phyloP scores from a whole-genome alignment of 1,140 invertebrate genomes.

The Cephus cinctus region DNA sequence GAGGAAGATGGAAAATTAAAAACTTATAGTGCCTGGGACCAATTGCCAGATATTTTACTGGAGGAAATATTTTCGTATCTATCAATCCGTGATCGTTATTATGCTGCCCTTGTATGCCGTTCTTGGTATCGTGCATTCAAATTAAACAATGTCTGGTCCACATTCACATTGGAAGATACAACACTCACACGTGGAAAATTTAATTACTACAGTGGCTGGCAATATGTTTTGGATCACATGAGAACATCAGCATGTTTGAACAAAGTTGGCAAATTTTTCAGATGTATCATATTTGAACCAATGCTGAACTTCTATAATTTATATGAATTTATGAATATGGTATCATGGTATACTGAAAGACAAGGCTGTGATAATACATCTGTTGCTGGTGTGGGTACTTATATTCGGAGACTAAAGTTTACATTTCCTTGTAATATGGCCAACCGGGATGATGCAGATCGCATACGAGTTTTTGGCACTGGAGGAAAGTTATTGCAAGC shows the following conservation, averaged over 20 bases:
- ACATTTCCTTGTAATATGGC: constrained; percentile 79
- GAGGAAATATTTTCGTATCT: constrained; percentile 77
- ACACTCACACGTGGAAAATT: constrained; percentile 74
- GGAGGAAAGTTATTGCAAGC: constrained; percentile 71
- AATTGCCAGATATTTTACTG: constrained; percentile 73
- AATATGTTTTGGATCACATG: constrained; percentile 75
- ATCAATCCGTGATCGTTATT: constrained; percentile 68
- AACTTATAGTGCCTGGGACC: constrained; percentile 64
- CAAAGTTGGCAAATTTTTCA: constrained; percentile 68
- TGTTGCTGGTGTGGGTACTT: constrained; percentile 56
- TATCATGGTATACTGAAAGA: constrained; percentile 70
- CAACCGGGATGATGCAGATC: constrained; percentile 59
- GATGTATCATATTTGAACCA: constrained; percentile 69
- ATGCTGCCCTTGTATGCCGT: constrained; percentile 71
- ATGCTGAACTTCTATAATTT: constrained; percentile 81
- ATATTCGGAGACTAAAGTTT: constrained; percentile 69
- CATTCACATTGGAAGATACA: constrained; percentile 70
- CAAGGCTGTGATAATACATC: constrained; percentile 37
- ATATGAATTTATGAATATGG: constrained; percentile 81
- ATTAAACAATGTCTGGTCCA: constrained; percentile 72
- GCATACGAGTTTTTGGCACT: constrained; percentile 70
- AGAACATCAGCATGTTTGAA: constrained; percentile 71
- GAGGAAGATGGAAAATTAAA: constrained; percentile 42
- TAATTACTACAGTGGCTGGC: constrained; percentile 83
- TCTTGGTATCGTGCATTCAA: constrained; percentile 75